A percentile compares a stretch with the other conserved stretches of the same genome.
Conservation (phyloP, 1,140 invertebrate species). For the Drosophila erecta region DNA sequence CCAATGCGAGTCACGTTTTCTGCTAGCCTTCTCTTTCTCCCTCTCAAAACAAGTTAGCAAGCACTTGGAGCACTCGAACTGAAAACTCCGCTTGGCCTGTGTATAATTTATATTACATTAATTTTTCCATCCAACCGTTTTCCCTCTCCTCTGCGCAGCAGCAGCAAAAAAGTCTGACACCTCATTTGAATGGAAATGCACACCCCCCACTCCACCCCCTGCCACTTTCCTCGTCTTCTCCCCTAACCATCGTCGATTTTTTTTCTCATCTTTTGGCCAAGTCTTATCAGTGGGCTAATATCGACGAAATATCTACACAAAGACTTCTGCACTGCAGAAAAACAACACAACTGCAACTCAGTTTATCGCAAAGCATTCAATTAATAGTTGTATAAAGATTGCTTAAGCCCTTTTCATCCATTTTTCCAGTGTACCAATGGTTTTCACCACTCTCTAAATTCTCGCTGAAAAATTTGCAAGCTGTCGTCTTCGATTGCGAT, state of each 20-base stretch:
- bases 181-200: constrained; percentile 78
- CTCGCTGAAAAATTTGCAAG: constrained; percentile 45
- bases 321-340: no score
- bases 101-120: constrained; percentile 77
- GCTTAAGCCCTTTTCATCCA: not conserved
- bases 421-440: not conserved
- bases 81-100: constrained; percentile 17
- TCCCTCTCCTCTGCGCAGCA: not conserved
- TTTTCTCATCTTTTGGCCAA: not conserved
- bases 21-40: constrained; percentile 20
- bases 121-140: constrained; percentile 33
- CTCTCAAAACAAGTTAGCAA: constrained; percentile 60
- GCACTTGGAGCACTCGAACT: constrained; percentile 20
- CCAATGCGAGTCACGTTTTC: constrained; percentile 81
- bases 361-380: not conserved
- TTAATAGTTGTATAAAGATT: no score
- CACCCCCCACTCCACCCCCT: no score
- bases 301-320: not conserved
- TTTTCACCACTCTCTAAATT: constrained; percentile 11
- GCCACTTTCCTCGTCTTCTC: not conserved
- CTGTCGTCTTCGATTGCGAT: constrained; percentile 72
- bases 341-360: not conserved
- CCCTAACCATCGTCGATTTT: not conserved
- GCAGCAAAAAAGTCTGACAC: constrained; percentile 46
- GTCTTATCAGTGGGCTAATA: constrained; percentile 40